Conservation (phyloP, 2,888 invertebrate genomes). For the Mythimna ferrago region DNA sequence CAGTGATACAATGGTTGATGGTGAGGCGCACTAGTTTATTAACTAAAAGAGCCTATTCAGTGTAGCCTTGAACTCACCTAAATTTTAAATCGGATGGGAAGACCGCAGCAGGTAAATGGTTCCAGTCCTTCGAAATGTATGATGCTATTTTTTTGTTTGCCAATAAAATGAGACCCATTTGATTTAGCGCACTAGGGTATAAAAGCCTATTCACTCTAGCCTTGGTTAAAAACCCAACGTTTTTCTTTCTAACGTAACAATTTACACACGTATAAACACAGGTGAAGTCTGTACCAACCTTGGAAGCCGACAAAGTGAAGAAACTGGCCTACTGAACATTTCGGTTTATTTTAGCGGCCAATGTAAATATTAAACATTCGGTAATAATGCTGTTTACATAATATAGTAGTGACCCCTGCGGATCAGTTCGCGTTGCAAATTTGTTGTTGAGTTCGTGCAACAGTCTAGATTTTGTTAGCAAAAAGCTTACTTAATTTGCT, state of each 20-base stretch:
- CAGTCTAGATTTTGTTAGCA: slow-evolving; percentile 10
- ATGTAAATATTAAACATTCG: slow-evolving; percentile 51
- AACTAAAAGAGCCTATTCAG: too few species aligned
- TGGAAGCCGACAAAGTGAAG: slow-evolving; percentile 40
- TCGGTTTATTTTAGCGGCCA: slow-evolving; percentile 43
- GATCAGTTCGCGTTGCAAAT: slow-evolving; percentile 28
- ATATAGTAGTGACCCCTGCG: slow-evolving; percentile 39
- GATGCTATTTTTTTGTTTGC: too few species aligned
- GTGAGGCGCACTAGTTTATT: too few species aligned
- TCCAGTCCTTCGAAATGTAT: too few species aligned
- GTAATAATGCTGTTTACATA: slow-evolving; percentile 53
- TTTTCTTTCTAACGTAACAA: slow-evolving; percentile 25
- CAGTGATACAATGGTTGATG: too few species aligned
- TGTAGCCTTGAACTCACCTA: too few species aligned
- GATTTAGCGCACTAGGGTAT: too few species aligned
- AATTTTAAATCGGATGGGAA: too few species aligned
- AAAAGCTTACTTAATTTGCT: slow-evolving; percentile 9
- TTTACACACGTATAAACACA: slow-evolving; percentile 45
- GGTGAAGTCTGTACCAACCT: slow-evolving; percentile 40
- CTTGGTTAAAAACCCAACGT: background rate
- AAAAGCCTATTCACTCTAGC: too few species aligned
- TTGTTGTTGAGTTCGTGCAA: slow-evolving; percentile 24
- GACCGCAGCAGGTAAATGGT: too few species aligned
- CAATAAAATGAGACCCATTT: too few species aligned
- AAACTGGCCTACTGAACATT: slow-evolving; percentile 34